A percentile compares a stretch with the other conserved stretches of the same genome.
Conservation (phyloP, 2,888 invertebrate genomes). For the Scrobipalpa costella region DNA sequence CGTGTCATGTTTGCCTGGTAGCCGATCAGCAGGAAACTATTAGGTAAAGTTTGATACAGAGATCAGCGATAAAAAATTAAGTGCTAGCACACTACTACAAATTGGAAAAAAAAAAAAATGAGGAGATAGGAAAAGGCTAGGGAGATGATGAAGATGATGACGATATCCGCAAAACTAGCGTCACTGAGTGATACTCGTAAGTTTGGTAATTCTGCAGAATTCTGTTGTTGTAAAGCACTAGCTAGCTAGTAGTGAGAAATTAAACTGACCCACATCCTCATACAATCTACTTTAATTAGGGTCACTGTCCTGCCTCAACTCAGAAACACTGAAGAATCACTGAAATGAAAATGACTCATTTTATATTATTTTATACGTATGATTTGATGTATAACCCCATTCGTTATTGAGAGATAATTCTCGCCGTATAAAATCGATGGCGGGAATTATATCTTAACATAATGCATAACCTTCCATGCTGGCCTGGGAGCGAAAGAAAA, state of each 20-base stretch:
- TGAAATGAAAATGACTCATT: not conserved
- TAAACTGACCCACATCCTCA: not conserved
- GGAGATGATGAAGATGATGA: no score
- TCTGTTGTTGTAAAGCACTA: not conserved
- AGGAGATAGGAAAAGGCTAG: no score
- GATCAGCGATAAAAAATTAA: not conserved
- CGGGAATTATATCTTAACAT: no score
- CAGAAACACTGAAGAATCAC: not conserved
- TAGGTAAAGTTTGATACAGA: constrained; percentile 3
- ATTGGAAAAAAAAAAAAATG: not conserved
- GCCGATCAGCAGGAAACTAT: constrained; percentile 30
- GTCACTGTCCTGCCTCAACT: not conserved
- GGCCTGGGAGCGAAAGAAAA: no score
- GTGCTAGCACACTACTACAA: not conserved
- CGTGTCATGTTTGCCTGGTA: constrained; percentile 44
- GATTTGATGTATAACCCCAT: no score
- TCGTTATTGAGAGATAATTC: no score
- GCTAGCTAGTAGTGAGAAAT: not conserved
- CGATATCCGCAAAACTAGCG: no score
- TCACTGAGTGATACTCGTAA: no score
- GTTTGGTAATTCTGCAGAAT: not conserved
- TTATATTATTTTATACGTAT: not conserved
- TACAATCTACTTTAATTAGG: constrained; percentile 3
- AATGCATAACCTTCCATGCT: no score
- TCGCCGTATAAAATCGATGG: no score